A percentile compares a stretch with the other conserved stretches of the same genome.
These are phyloP conservation scores for Phoeniculus purpureus DNA, from an alignment of 2,797 vertebrate genomes.

Conservation along the genomic window DNA sequence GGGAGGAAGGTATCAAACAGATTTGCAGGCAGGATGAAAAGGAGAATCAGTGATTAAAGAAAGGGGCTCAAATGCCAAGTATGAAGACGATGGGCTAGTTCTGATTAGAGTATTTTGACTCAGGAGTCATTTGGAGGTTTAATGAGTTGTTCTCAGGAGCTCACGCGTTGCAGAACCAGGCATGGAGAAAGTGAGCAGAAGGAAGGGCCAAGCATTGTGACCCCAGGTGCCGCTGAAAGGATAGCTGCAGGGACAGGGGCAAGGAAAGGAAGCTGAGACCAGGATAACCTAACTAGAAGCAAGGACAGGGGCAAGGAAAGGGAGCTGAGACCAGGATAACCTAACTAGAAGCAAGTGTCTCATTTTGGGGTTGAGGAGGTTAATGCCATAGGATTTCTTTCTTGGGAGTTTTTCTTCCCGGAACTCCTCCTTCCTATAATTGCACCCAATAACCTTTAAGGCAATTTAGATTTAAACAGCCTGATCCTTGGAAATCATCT, in stretches of 20 bases:
- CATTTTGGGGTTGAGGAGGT: neutral
- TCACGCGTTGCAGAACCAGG: neutral
- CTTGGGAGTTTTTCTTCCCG: neutral
- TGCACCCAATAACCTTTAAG: neutral
- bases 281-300: neutral
- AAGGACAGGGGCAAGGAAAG: neutral
- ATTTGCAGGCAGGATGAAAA: conserved; percentile 35
- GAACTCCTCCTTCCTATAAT: neutral
- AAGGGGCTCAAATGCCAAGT: conserved; percentile 6
- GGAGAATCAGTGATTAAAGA: conserved; percentile 33
- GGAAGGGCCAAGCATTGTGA: neutral
- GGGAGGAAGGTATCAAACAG: conserved; percentile 46
- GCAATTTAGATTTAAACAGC: neutral
- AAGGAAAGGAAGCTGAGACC: neutral
- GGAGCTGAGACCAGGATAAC: neutral
- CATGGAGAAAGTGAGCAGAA: neutral
- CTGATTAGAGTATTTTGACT: neutral
- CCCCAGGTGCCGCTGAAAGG: neutral
- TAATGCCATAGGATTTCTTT: neutral
- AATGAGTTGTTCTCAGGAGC: neutral
- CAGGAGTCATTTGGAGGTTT: neutral
- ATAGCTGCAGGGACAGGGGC: neutral
- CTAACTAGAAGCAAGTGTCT: neutral
- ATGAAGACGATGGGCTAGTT: conserved; percentile 17
- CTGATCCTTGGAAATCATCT: neutral